Percentiles rank a stretch among this genome's conserved stretches.
These are phyloP conservation scores for Cylas formicarius DNA, from an alignment of 1,140 invertebrate genomes.

Conservation along the genomic window DNA sequence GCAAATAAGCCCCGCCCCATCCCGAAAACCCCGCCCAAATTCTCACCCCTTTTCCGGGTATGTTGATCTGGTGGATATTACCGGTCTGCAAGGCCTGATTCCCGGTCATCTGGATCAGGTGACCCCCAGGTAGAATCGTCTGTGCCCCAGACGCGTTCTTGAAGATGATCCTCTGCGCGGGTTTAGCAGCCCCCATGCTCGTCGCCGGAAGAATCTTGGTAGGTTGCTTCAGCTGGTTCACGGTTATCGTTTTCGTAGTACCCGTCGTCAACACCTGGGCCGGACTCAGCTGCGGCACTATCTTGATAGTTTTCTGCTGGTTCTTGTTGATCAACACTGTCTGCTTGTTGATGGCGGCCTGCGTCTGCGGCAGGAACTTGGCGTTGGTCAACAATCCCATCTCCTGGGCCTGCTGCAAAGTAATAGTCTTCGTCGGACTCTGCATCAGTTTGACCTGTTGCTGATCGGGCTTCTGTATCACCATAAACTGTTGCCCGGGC, in stretches of 20 bases:
- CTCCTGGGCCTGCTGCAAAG: constrained; percentile 60
- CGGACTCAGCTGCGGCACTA: constrained; percentile 34
- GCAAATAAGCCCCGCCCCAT: no score
- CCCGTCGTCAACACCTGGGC: constrained; percentile 9
- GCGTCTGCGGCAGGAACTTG: constrained; percentile 48
- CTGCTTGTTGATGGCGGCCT: constrained; percentile 30
- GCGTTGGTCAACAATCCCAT: constrained; percentile 55
- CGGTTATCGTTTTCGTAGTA: constrained; percentile 25
- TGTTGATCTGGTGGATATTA: constrained; percentile 63
- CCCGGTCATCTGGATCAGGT: constrained; percentile 56
- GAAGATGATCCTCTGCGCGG: constrained; percentile 52
- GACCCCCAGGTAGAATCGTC: constrained; percentile 39
- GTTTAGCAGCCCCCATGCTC: constrained; percentile 42
- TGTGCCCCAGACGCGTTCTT: constrained; percentile 45
- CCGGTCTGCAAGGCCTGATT: constrained; percentile 47
- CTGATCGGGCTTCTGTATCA: constrained; percentile 32
- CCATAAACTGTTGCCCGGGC: constrained; percentile 29
- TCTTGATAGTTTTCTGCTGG: constrained; percentile 32
- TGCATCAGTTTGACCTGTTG: constrained; percentile 32
- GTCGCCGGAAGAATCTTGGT: constrained; percentile 58
- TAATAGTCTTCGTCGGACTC: constrained; percentile 55
- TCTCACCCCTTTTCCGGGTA: constrained; percentile 55
- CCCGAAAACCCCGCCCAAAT: no score
- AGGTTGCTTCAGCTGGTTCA: constrained; percentile 49
- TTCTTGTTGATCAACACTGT: constrained; percentile 44